Evolutionary conservation across 2,113 vertebrate genomes (phyloP).

Genomic region (Heterotilapia buettikoferi): DNA sequence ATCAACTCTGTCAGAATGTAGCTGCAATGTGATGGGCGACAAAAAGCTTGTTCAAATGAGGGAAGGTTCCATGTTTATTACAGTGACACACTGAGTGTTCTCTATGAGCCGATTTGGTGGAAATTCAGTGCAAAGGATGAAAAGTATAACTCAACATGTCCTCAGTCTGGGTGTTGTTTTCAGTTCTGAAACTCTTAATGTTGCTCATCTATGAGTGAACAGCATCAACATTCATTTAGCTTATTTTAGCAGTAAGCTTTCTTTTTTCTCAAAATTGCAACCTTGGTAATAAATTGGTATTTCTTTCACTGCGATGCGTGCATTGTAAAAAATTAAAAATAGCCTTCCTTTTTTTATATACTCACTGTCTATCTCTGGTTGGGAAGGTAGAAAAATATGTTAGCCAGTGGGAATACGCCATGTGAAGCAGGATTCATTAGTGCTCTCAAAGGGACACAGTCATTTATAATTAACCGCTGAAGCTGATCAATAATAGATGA

Average conservation of each 20-base stretch:
- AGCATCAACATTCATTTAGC: background rate
- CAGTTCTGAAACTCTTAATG: background rate
- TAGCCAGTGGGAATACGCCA: background rate
- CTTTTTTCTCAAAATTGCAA: background rate
- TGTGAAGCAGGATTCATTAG: slow-evolving; percentile 47
- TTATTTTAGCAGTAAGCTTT: background rate
- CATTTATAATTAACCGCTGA: slow-evolving; percentile 56
- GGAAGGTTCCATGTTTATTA: background rate
- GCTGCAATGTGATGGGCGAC: background rate
- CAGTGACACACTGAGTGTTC: background rate
- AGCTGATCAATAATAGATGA: slow-evolving; percentile 52
- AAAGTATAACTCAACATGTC: background rate
- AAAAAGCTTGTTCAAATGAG: background rate
- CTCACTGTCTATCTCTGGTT: background rate
- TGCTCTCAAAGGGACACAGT: slow-evolving; percentile 35
- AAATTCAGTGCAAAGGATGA: background rate
- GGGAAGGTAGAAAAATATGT: background rate
- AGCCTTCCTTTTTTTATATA: background rate
- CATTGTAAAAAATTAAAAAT: background rate
- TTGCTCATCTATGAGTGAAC: background rate
- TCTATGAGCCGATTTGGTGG: background rate
- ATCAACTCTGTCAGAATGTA: background rate
- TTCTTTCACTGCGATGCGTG: background rate
- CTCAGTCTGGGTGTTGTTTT: background rate
- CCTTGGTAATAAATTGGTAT: background rate